phyloP scores from a whole-genome alignment of 2,888 invertebrate genomes.

The Dryomyza anilis region DNA sequence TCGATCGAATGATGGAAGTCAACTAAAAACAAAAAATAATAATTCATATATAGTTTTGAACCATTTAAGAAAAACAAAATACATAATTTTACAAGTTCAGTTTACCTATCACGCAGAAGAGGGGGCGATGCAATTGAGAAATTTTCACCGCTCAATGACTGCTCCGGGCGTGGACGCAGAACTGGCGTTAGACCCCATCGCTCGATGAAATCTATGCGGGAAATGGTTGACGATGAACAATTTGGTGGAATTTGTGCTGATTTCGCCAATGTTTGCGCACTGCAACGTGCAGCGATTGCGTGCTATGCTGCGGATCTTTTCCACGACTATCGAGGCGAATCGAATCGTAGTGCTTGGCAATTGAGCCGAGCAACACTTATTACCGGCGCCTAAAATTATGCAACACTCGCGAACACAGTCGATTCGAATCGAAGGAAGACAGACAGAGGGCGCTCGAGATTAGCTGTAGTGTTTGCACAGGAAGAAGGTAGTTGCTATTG shows the following conservation, averaged over 20 bases:
- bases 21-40: too few species aligned
- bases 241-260: slow-evolving; percentile 52
- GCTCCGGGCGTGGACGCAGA: slow-evolving; percentile 95
- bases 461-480: too few species aligned
- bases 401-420: neutral
- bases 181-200: slow-evolving; percentile 98
- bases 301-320: too few species aligned
- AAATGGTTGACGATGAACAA: slow-evolving; percentile 71
- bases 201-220: slow-evolving; percentile 96
- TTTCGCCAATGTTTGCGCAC: slow-evolving; percentile 49
- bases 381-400: neutral
- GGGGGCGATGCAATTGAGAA: slow-evolving; percentile 61
- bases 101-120: slow-evolving; percentile 63
- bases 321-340: neutral
- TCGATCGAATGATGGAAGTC: too few species aligned
- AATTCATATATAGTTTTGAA: neutral
- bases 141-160: slow-evolving; percentile 72
- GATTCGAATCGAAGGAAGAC: neutral
- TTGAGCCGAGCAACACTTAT: neutral
- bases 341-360: neutral
- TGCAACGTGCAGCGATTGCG: neutral
- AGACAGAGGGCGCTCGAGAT: neutral
- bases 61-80: neutral
- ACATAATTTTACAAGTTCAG: too few species aligned
- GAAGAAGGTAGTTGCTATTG: too few species aligned